These are phyloP conservation scores for Thamnophis elegans DNA, from an alignment of 2,797 vertebrate genomes.

Conservation along the genomic window DNA sequence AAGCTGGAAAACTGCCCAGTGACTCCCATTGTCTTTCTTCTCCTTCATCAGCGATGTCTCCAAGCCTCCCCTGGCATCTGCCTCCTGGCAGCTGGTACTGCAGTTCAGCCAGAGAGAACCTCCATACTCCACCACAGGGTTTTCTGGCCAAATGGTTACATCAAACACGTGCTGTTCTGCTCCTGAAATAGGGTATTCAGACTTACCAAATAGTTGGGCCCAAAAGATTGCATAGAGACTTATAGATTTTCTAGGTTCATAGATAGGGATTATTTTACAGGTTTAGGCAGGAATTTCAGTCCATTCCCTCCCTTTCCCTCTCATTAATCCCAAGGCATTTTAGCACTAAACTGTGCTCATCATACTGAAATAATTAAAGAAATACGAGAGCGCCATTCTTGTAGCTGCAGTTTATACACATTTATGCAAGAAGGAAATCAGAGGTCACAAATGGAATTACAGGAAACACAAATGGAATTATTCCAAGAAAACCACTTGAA, in stretches of 20 bases:
- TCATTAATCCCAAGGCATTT: not conserved
- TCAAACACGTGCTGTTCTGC: slow-evolving; percentile 57
- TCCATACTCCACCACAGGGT: slow-evolving; percentile 61
- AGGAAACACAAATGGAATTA: not conserved
- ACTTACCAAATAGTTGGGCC: slow-evolving; percentile 30
- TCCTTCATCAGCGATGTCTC: slow-evolving; percentile 64
- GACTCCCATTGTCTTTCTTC: slow-evolving; percentile 61
- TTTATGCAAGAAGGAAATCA: not conserved
- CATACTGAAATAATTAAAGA: not conserved
- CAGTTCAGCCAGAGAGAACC: slow-evolving; percentile 69
- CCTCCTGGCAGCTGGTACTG: slow-evolving; percentile 64
- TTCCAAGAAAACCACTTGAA: not conserved
- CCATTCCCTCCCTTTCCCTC: not conserved
- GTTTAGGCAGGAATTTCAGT: not conserved
- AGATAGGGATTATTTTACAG: not conserved
- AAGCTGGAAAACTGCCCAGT: slow-evolving; percentile 64
- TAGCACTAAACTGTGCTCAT: not conserved
- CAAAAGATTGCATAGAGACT: not conserved
- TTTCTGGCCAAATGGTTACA: slow-evolving; percentile 61
- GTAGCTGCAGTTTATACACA: not conserved
- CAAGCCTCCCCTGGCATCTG: slow-evolving; percentile 59
- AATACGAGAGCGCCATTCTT: not conserved
- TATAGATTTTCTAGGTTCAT: not conserved
- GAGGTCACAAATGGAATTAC: not conserved
- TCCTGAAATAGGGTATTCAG: slow-evolving; percentile 38